Conservation (phyloP, 2,797 vertebrate genomes). For the Liasis olivaceus region DNA sequence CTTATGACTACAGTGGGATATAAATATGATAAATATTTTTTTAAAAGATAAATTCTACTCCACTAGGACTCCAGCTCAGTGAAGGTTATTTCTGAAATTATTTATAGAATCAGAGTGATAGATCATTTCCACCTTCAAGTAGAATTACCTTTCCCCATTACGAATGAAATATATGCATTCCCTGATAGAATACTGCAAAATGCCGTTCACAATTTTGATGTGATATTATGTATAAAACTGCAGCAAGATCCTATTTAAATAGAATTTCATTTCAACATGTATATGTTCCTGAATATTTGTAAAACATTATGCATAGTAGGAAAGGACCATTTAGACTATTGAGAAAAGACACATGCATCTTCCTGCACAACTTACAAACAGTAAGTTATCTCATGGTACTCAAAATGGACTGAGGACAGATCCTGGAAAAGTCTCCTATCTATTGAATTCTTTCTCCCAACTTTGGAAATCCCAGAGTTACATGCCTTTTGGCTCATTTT, state of each 20-base stretch:
- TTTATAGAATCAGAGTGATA: not conserved
- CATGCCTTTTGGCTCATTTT: no score
- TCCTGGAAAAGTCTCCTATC: no score
- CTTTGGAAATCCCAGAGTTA: no score
- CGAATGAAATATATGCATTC: not conserved
- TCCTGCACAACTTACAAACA: not conserved
- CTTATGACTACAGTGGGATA: not conserved
- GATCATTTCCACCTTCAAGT: not conserved
- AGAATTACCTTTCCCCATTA: not conserved
- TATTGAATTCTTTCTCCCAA: no score
- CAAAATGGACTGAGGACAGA: no score
- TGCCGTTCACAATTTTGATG: not conserved
- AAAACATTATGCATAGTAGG: not conserved
- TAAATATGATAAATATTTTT: not conserved
- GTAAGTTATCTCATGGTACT: no score
- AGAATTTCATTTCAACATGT: not conserved
- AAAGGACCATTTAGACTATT: not conserved
- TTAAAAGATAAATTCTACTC: not conserved
- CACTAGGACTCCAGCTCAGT: not conserved
- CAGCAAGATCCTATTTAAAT: not conserved
- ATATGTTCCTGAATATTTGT: not conserved
- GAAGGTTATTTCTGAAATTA: not conserved
- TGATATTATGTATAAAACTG: not conserved
- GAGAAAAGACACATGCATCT: not conserved
- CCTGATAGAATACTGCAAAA: not conserved